A percentile compares a stretch with the other conserved stretches of the same genome.
Conservation (phyloP, 2,113 vertebrate species). For the Zonotrichia leucophrys region DNA sequence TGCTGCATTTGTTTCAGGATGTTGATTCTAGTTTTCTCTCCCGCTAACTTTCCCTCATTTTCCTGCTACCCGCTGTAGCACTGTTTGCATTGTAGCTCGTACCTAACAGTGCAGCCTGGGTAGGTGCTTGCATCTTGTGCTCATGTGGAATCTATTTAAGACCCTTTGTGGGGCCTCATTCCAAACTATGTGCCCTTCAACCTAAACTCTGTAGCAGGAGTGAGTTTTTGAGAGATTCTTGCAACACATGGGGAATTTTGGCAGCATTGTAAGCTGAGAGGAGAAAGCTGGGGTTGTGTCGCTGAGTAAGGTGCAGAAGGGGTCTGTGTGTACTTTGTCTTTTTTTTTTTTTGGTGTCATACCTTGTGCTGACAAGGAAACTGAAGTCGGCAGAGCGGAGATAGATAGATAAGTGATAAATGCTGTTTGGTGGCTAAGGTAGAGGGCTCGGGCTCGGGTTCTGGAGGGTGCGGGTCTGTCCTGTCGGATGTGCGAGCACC, state of each 20-base stretch:
- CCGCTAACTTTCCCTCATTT: background rate
- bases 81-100: background rate
- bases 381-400: background rate
- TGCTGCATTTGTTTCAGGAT: background rate
- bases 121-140: background rate
- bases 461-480: background rate
- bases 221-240: background rate
- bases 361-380: background rate
- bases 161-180: constrained; percentile 57
- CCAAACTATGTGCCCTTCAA: constrained; percentile 58
- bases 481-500: rapidly evolving
- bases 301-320: background rate
- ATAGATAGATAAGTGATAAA: rapidly evolving
- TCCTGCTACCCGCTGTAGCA: background rate
- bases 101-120: background rate
- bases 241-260: background rate
- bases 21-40: background rate
- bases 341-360: background rate
- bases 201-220: constrained; percentile 26
- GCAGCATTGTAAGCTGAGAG: background rate
- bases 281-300: background rate
- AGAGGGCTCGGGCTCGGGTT: background rate
- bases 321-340: background rate
- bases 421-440: background rate
- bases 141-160: constrained; percentile 60